These are phyloP conservation scores for Melipona beecheii DNA, from an alignment of 2,888 invertebrate species.

Conservation along the genomic window DNA sequence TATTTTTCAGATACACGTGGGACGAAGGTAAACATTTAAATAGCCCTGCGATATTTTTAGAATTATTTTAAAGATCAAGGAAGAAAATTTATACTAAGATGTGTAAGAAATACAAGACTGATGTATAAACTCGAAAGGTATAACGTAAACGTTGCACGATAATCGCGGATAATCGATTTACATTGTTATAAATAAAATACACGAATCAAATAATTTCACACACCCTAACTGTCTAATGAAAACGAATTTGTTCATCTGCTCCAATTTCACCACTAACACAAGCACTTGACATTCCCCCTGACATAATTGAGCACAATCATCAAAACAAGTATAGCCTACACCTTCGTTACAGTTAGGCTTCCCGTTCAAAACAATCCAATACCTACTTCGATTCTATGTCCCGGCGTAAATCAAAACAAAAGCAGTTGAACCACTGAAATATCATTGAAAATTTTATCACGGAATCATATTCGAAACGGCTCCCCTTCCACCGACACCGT, in stretches of 20 bases:
- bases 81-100: not conserved
- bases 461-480: no score
- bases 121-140: not conserved
- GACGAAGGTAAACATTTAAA: not conserved
- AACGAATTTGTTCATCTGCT: not conserved
- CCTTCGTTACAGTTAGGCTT: not conserved
- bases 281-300: not conserved
- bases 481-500: no score
- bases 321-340: not conserved
- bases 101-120: not conserved
- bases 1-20: conserved; percentile 14
- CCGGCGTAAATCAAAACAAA: not conserved
- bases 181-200: not conserved
- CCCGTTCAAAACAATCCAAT: not conserved
- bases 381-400: not conserved
- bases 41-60: not conserved
- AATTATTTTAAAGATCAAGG: no score
- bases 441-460: no score
- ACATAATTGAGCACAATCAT: not conserved
- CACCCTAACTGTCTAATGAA: not conserved
- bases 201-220: not conserved
- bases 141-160: not conserved
- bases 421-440: no score
- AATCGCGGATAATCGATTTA: not conserved
- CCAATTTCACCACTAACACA: not conserved